These are phyloP conservation scores for Cnemophilus loriae DNA, from an alignment of 2,113 vertebrate genomes.

Conservation along the genomic window DNA sequence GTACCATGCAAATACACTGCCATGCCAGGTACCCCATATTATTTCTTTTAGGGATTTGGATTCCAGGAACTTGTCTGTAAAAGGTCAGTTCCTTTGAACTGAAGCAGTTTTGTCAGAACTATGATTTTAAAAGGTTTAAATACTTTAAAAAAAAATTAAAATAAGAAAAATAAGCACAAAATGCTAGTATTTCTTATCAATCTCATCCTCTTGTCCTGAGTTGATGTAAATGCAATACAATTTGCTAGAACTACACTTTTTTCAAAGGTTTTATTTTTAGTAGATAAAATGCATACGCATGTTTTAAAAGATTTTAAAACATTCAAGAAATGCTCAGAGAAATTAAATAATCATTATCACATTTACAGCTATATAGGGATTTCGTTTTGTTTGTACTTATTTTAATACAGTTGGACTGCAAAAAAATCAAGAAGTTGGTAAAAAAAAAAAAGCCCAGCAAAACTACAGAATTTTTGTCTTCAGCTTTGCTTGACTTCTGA, in stretches of 20 bases:
- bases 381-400: not conserved
- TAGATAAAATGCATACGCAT: not conserved
- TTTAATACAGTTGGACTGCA: not conserved
- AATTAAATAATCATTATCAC: constrained; percentile 37
- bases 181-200: not conserved
- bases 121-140: not conserved
- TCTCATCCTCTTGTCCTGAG: not conserved
- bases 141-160: not conserved
- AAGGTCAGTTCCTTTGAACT: not conserved
- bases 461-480: constrained; percentile 28
- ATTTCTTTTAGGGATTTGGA: not conserved
- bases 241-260: not conserved
- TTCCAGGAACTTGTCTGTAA: not conserved
- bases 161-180: not conserved
- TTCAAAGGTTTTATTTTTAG: constrained; percentile 26
- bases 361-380: not conserved
- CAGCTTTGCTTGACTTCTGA: constrained; percentile 79
- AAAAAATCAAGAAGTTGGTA: constrained; percentile 61
- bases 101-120: not conserved
- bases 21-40: accelerated
- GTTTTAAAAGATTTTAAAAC: constrained; percentile 20
- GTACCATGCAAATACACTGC: not conserved
- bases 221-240: not conserved
- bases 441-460: not conserved
- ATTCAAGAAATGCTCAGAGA: constrained; percentile 31